Evolutionary conservation across 2,797 vertebrate genomes (phyloP).

Genomic region (Pempheris klunzingeri): DNA sequence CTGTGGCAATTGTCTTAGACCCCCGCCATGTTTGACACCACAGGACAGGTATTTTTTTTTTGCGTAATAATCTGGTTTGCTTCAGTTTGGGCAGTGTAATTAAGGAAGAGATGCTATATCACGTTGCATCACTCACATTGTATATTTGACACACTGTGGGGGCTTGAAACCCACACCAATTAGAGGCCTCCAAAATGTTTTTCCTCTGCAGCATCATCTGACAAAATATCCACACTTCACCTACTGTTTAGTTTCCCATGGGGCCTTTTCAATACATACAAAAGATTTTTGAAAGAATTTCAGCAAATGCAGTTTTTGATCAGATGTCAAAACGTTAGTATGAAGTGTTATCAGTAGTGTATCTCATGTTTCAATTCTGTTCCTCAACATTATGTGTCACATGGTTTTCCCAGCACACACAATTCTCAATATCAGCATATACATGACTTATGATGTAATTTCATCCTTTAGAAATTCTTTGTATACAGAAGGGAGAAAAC

Average conservation of each 20-base stretch:
- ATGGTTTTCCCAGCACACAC: not conserved
- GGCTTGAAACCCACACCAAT: conserved; percentile 41
- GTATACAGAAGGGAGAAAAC: not conserved
- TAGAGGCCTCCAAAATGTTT: conserved; percentile 30
- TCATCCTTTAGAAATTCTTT: no score
- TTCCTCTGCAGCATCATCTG: not conserved
- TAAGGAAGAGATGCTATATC: not conserved
- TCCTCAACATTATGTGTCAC: not conserved
- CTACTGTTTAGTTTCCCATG: conserved; percentile 2
- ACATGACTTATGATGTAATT: not conserved
- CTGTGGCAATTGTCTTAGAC: conserved; percentile 47
- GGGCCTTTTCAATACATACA: not conserved
- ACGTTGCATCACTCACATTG: not conserved
- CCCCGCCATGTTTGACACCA: conserved; percentile 42
- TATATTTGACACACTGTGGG: conserved; percentile 26
- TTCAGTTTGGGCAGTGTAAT: conserved; percentile 24
- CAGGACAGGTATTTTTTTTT: conserved; percentile 18
- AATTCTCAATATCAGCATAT: not conserved
- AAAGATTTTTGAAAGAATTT: conserved; percentile 11
- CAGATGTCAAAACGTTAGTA: not conserved
- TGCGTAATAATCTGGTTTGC: conserved; percentile 42
- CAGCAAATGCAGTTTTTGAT: conserved; percentile 6
- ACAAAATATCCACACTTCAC: conserved; percentile 23
- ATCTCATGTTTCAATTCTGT: not conserved
- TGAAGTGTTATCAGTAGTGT: no score